phyloP scores from a whole-genome alignment of 2,888 invertebrate genomes.

The Synanthedon myopaeformis region DNA sequence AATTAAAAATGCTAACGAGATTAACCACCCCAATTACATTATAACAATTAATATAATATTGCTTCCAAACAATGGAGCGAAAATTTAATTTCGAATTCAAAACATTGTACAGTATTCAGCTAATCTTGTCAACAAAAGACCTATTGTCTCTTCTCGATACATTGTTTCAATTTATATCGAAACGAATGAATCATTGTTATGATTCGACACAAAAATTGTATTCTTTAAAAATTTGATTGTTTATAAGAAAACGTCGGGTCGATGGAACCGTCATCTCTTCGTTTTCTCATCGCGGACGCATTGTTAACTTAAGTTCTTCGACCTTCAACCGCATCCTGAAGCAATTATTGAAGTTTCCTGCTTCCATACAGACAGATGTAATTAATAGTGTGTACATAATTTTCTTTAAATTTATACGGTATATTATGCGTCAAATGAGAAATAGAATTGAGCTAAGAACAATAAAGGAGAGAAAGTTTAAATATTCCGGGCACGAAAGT shows the following conservation, averaged over 20 bases:
- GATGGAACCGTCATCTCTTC: constrained; percentile 2
- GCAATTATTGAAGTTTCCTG: too few relatives aligned
- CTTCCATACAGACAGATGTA: not conserved
- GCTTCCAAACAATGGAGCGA: constrained; percentile 60
- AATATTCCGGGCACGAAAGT: too few relatives aligned
- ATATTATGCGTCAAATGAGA: too few relatives aligned
- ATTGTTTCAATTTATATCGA: constrained; percentile 61
- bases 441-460: too few relatives aligned
- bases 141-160: constrained; percentile 58
- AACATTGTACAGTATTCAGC: constrained; percentile 67
- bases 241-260: constrained; percentile 31
- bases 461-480: too few relatives aligned
- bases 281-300: not conserved
- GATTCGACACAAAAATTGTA: constrained; percentile 58
- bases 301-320: not conserved
- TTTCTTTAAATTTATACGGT: too few relatives aligned
- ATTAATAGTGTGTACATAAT: too few relatives aligned
- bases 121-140: constrained; percentile 68
- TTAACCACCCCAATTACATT: not conserved
- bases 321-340: constrained; percentile 3
- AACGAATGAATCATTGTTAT: constrained; percentile 66
- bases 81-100: constrained; percentile 53
- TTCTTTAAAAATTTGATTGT: constrained; percentile 58
- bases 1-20: not conserved
- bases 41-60: constrained; percentile 9